phyloP scores from a whole-genome alignment of 2,797 vertebrate genomes.

The Artibeus jamaicensis region DNA sequence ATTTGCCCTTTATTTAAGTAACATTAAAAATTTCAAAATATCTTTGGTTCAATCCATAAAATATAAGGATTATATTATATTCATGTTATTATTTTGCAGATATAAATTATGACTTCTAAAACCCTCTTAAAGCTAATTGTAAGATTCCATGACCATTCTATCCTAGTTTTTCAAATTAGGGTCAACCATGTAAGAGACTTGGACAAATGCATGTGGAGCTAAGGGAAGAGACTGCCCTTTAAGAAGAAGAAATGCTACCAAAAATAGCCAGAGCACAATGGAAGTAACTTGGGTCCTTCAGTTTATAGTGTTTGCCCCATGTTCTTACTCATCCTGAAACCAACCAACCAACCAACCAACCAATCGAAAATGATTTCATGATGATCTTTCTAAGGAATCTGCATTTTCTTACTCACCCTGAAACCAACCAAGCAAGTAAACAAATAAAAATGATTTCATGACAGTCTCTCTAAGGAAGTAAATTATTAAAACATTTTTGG shows the following conservation, averaged over 20 bases:
- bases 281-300: neutral
- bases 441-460: neutral
- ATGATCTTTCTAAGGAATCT: neutral
- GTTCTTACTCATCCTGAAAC: neutral
- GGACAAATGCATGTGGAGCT: slow-evolving; percentile 78
- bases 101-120: slow-evolving; percentile 23
- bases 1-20: neutral
- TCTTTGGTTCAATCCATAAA: slow-evolving; percentile 45
- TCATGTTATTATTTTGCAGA: slow-evolving; percentile 19
- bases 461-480: slow-evolving; percentile 1
- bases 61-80: neutral
- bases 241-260: slow-evolving; percentile 77
- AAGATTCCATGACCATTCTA: slow-evolving; percentile 77
- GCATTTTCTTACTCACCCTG: neutral
- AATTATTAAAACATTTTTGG: slow-evolving; percentile 20
- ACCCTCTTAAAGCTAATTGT: slow-evolving; percentile 39
- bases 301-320: neutral
- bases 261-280: slow-evolving; percentile 79
- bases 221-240: slow-evolving; percentile 40
- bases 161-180: slow-evolving; percentile 83
- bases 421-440: neutral
- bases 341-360: neutral
- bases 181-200: slow-evolving; percentile 82
- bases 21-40: slow-evolving; percentile 23
- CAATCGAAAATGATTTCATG: neutral